Percentiles rank a stretch among this genome's conserved stretches.
Conservation (phyloP, 1,140 invertebrate species). For the Chironomus striatipennis region DNA sequence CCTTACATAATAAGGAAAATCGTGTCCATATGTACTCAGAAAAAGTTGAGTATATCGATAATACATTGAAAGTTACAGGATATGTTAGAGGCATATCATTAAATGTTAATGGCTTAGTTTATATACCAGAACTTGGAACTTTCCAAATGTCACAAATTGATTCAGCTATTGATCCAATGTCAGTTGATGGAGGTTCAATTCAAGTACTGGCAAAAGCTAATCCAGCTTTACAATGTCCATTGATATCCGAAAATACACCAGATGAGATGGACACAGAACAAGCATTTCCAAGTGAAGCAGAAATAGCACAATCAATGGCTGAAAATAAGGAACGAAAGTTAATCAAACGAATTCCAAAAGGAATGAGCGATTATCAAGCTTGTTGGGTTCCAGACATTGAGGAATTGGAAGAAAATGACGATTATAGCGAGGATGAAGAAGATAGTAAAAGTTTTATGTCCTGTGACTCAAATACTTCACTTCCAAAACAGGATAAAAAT, state of each 20-base stretch:
- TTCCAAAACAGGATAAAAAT: constrained; percentile 44
- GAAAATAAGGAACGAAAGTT: constrained; percentile 54
- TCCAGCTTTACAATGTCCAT: constrained; percentile 60
- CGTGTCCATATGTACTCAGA: constrained; percentile 77
- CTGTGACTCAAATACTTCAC: constrained; percentile 43
- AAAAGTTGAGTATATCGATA: constrained; percentile 60
- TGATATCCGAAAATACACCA: constrained; percentile 69
- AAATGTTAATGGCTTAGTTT: constrained; percentile 79
- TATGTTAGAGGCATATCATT: constrained; percentile 72
- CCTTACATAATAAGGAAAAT: constrained; percentile 62
- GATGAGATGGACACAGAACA: constrained; percentile 93
- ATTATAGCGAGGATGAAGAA: constrained; percentile 39
- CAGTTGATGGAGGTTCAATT: constrained; percentile 39
- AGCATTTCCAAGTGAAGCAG: constrained; percentile 91
- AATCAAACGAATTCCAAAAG: constrained; percentile 80
- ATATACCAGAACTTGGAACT: constrained; percentile 84
- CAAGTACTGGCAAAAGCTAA: constrained; percentile 56
- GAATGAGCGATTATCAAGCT: constrained; percentile 88
- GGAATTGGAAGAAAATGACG: constrained; percentile 48
- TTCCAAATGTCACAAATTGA: constrained; percentile 84
- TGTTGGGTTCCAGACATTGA: constrained; percentile 84
- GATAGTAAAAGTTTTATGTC: constrained; percentile 51
- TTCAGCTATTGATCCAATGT: constrained; percentile 63
- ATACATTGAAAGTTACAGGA: constrained; percentile 76
- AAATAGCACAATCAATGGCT: constrained; percentile 63